Percentiles rank a stretch among this genome's conserved stretches.
These are phyloP conservation scores for Cyclophora albipunctata DNA, from an alignment of 2,888 invertebrate genomes.

Conservation along the genomic window DNA sequence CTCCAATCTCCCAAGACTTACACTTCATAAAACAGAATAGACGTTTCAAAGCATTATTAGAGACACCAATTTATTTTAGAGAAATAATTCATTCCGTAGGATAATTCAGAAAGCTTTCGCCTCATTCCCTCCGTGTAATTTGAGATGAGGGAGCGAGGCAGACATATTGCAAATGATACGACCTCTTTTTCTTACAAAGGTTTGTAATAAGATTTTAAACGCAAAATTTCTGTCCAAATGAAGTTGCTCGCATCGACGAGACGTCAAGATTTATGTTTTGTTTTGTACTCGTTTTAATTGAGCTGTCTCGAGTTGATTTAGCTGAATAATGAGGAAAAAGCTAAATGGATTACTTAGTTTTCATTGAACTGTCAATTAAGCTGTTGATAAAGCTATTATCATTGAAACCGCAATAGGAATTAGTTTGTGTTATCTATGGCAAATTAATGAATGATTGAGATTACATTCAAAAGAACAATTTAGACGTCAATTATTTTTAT, in stretches of 20 bases:
- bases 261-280: constrained; percentile 29
- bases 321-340: not conserved
- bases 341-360: too few species aligned
- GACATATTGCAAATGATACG: constrained; percentile 1
- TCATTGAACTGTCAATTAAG: too few species aligned
- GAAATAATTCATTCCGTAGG: constrained; percentile 40
- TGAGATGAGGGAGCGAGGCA: constrained; percentile 23
- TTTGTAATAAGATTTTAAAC: constrained; percentile 61
- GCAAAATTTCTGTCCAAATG: constrained; percentile 51
- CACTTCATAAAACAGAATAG: constrained; percentile 32
- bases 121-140: constrained; percentile 40
- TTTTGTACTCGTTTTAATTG: constrained; percentile 21
- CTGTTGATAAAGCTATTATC: too few species aligned
- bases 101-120: constrained; percentile 38
- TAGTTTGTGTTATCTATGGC: too few species aligned
- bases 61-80: constrained; percentile 36
- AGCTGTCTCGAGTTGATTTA: constrained; percentile 20
- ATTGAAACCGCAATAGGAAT: too few species aligned
- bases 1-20: constrained; percentile 24
- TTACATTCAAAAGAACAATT: too few species aligned
- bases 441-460: too few species aligned
- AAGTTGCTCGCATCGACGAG: constrained; percentile 37
- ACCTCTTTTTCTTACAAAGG: constrained; percentile 10
- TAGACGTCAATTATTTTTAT: too few species aligned
- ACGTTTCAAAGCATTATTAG: constrained; percentile 23